phyloP scores from a whole-genome alignment of 1,140 invertebrate genomes.

The Lucilia cuprina region DNA sequence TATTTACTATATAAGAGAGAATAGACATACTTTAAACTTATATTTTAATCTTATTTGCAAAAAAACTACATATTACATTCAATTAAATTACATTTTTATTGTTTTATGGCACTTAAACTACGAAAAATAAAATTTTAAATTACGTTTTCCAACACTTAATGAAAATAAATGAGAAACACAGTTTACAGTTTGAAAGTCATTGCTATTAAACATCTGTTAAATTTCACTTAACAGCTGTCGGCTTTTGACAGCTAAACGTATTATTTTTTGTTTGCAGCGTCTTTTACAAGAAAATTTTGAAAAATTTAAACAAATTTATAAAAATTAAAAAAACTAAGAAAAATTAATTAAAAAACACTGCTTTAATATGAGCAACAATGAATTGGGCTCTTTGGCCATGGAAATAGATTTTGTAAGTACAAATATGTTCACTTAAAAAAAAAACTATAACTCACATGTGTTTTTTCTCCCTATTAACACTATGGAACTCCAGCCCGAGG shows the following conservation, averaged over 20 bases:
- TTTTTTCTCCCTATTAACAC: not conserved
- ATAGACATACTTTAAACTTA: no score
- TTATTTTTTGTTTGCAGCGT: not conserved
- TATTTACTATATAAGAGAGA: no score
- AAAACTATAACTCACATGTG: not conserved
- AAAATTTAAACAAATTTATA: not conserved
- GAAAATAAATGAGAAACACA: no score
- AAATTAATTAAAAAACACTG: not conserved
- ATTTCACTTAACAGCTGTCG: not conserved
- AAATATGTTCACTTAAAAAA: not conserved
- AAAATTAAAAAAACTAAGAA: not conserved
- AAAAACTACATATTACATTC: no score
- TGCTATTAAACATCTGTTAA: not conserved
- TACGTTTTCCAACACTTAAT: not conserved
- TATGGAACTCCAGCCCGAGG: conserved; percentile 71
- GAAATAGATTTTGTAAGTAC: conserved; percentile 33
- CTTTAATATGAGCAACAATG: not conserved
- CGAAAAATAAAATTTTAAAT: not conserved
- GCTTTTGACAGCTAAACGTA: not conserved
- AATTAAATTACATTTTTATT: no score
- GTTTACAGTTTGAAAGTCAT: not conserved
- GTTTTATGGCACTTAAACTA: no score
- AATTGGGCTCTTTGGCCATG: not conserved
- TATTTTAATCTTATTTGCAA: no score
- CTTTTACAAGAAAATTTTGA: not conserved